Percentiles rank a stretch among this genome's conserved stretches.
Conservation (phyloP, 2,113 vertebrate genomes). For the Oncorhynchus tshawytscha region DNA sequence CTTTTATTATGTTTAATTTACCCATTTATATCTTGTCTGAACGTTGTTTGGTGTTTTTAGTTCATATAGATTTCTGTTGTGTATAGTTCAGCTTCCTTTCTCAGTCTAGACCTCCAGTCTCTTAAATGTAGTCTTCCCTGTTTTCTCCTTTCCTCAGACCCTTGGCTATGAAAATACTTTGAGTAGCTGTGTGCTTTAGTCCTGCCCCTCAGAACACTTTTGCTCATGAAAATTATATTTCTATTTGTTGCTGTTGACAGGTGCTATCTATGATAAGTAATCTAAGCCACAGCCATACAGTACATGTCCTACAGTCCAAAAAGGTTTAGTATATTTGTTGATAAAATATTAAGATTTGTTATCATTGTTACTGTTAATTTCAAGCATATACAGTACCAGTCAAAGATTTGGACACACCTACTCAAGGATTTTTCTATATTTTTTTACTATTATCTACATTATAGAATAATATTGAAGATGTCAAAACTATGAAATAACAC, state of each 20-base stretch:
- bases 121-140: slow-evolving; percentile 51
- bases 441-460: too few species aligned
- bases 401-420: too few species aligned
- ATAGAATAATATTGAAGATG: too few species aligned
- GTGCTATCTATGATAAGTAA: neutral
- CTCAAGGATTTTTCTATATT: too few species aligned
- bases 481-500: too few species aligned
- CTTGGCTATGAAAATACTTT: neutral
- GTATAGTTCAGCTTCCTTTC: slow-evolving; percentile 51
- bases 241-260: neutral
- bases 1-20: slow-evolving; percentile 47
- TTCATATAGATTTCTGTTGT: slow-evolving; percentile 39
- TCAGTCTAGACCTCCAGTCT: slow-evolving; percentile 47
- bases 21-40: slow-evolving; percentile 54
- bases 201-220: neutral
- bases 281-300: too few species aligned
- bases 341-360: too few species aligned
- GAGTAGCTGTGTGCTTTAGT: neutral
- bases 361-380: too few species aligned
- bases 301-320: too few species aligned
- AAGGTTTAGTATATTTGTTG: too few species aligned
- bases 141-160: neutral
- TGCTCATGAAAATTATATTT: neutral
- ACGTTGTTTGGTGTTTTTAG: slow-evolving; percentile 45
- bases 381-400: too few species aligned